Evolutionary conservation across 2,797 vertebrate species (phyloP).

Genomic region (Anisognathus igniventris): DNA sequence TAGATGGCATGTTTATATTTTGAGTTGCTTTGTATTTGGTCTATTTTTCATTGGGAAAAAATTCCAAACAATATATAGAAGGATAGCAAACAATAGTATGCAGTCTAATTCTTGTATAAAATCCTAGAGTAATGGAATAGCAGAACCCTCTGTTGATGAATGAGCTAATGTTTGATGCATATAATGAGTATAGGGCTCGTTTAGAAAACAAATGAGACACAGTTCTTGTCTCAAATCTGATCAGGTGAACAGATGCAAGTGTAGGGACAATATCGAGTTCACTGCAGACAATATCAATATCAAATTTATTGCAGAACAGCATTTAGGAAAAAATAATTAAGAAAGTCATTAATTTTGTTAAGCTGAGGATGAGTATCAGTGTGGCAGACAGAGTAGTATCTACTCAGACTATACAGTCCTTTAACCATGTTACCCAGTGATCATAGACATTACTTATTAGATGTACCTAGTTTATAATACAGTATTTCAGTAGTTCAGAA

Average conservation of each 20-base stretch:
- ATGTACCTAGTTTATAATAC: not conserved
- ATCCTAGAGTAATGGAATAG: not conserved
- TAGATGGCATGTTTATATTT: not conserved
- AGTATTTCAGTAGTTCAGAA: not conserved
- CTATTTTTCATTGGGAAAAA: not conserved
- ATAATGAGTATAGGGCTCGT: not conserved
- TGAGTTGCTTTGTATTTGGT: not conserved
- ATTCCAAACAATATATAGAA: not conserved
- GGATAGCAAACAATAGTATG: not conserved
- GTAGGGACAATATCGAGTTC: constrained; percentile 11
- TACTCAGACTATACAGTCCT: constrained; percentile 69
- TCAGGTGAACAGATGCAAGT: not conserved
- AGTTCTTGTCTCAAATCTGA: not conserved
- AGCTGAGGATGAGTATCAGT: constrained; percentile 4
- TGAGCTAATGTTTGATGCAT: not conserved
- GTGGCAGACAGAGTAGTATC: not conserved
- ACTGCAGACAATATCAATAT: too few relatives aligned
- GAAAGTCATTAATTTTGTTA: constrained; percentile 45
- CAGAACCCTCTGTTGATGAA: not conserved
- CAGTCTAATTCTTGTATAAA: not conserved
- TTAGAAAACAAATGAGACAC: not conserved
- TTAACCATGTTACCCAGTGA: constrained; percentile 53
- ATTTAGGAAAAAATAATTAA: constrained; percentile 63
- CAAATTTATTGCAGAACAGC: not conserved
- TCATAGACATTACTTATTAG: constrained; percentile 9